Percentiles rank a stretch among this genome's conserved stretches.
Evolutionary conservation across 1,140 invertebrate species (phyloP).

Genomic region (Lepeophtheirus salmonis): DNA sequence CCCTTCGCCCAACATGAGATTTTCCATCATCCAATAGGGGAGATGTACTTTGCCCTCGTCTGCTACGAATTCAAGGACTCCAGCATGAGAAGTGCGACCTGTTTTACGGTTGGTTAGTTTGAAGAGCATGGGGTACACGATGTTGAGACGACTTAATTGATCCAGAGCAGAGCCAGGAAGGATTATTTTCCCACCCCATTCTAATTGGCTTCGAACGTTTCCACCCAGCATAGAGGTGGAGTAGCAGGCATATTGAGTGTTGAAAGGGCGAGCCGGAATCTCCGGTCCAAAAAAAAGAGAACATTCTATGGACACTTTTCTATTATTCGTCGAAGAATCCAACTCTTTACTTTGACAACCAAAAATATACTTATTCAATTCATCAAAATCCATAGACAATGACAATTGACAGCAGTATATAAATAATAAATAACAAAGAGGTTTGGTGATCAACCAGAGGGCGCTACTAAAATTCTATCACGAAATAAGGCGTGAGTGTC

Average conservation of each 20-base stretch:
- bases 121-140: slow-evolving; percentile 97
- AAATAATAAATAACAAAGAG: no score
- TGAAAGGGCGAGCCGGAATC: slow-evolving; percentile 1
- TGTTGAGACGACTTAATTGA: slow-evolving; percentile 75
- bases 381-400: no score
- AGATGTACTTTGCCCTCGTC: slow-evolving; percentile 96
- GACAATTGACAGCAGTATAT: no score
- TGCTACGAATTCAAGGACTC: slow-evolving; percentile 95
- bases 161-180: slow-evolving; percentile 93
- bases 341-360: no score
- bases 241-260: slow-evolving; percentile 51
- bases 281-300: neutral
- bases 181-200: slow-evolving; percentile 93
- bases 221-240: slow-evolving; percentile 89
- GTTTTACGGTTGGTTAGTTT: slow-evolving; percentile 62
- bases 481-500: no score
- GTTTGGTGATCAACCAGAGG: no score
- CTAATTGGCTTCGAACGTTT: slow-evolving; percentile 82
- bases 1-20: slow-evolving; percentile 78
- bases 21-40: slow-evolving; percentile 99
- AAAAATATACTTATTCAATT: no score
- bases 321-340: no score
- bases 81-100: slow-evolving; percentile 77
- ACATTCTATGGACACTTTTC: neutral
- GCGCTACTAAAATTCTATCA: no score